Evolutionary conservation across 1,140 invertebrate genomes (phyloP).

Genomic region (Olivierus martensii): DNA sequence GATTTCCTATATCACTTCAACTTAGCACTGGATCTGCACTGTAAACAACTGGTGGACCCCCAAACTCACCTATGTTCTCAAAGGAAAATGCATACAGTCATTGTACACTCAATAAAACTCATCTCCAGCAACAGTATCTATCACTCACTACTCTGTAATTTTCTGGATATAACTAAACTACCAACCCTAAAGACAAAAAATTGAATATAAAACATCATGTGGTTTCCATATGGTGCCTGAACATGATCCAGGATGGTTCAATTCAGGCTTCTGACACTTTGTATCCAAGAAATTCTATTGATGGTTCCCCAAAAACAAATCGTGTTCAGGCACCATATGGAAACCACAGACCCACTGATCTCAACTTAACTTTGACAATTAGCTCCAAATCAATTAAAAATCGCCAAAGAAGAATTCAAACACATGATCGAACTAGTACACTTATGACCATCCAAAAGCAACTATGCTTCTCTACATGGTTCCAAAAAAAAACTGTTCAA

Average conservation of each 20-base stretch:
- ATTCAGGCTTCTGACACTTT: not conserved
- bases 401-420: slow-evolving; percentile 9
- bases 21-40: too few species aligned
- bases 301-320: slow-evolving; percentile 8
- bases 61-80: too few species aligned
- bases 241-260: slow-evolving; percentile 3
- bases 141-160: slow-evolving; percentile 2
- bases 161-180: not conserved
- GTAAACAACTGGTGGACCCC: too few species aligned
- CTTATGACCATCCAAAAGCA: slow-evolving; percentile 11
- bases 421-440: slow-evolving; percentile 10
- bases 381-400: slow-evolving; percentile 5
- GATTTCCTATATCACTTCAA: too few species aligned
- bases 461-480: slow-evolving; percentile 21
- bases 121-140: too few species aligned
- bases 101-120: too few species aligned
- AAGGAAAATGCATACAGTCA: too few species aligned
- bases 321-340: slow-evolving; percentile 11
- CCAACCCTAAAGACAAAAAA: not conserved
- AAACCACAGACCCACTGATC: slow-evolving; percentile 8
- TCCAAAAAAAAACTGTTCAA: slow-evolving; percentile 16
- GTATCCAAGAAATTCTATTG: not conserved
- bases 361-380: slow-evolving; percentile 2
- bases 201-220: not conserved
- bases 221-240: slow-evolving; percentile 13